Conservation (phyloP, 2,888 invertebrate species). For the Euphydryas editha region DNA sequence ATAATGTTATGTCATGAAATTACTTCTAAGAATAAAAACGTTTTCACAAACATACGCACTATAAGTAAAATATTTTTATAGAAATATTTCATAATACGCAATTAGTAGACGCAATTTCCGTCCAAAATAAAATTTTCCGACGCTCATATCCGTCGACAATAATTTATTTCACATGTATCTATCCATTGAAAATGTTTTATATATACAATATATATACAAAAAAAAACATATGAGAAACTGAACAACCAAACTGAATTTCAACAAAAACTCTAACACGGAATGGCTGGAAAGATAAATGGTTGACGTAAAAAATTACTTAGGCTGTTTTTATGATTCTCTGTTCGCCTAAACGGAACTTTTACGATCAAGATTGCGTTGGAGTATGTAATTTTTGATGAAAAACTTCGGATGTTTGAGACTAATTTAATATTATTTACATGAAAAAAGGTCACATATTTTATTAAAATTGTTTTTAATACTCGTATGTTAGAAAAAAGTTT, state of each 20-base stretch:
- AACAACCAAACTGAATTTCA: constrained; percentile 22
- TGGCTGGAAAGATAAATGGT: constrained; percentile 29
- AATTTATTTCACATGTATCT: constrained; percentile 10
- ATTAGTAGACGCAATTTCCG: background rate
- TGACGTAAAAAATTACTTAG: constrained; percentile 40
- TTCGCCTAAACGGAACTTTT: constrained; percentile 35
- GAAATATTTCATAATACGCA: too few species aligned
- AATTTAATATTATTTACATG: constrained; percentile 11
- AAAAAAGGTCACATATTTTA: background rate
- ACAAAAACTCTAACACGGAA: constrained; percentile 30
- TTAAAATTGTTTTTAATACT: too few species aligned
- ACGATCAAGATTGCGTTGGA: constrained; percentile 25
- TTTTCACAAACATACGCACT: too few species aligned
- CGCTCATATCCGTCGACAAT: background rate
- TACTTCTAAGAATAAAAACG: too few species aligned
- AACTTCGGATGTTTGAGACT: constrained; percentile 16
- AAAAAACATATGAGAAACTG: constrained; percentile 16
- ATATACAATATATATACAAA: constrained; percentile 20
- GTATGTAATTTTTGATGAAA: constrained; percentile 25
- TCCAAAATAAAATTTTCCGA: background rate
- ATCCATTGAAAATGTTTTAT: constrained; percentile 13
- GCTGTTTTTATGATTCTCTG: constrained; percentile 37
- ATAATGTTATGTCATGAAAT: too few species aligned
- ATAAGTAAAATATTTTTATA: too few species aligned
- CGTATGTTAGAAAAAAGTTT: too few species aligned